Evolutionary conservation across 1,140 invertebrate species (phyloP).

Genomic region (Melitaea cinxia): DNA sequence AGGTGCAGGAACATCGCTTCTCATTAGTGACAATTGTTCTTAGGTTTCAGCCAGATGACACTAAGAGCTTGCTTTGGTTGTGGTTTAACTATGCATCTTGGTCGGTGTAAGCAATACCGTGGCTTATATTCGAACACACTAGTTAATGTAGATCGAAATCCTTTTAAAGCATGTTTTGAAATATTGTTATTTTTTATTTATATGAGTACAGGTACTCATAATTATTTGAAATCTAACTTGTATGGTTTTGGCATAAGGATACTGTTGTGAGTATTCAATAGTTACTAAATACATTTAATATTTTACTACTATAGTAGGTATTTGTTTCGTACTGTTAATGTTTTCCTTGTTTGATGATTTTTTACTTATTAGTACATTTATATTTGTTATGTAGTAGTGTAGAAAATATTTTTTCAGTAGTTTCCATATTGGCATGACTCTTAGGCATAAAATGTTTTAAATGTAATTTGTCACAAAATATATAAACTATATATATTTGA

Average conservation of each 20-base stretch:
- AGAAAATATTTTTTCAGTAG: conserved; percentile 1
- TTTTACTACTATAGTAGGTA: neutral
- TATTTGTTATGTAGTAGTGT: neutral
- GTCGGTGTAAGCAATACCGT: conserved; percentile 24
- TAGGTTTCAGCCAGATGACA: conserved; percentile 44
- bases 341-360: neutral
- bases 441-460: neutral
- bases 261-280: neutral
- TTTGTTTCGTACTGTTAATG: neutral
- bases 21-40: conserved; percentile 27
- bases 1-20: conserved; percentile 47
- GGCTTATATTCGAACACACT: conserved; percentile 7
- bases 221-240: conserved; percentile 6
- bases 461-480: neutral
- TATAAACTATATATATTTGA: neutral
- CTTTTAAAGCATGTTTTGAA: conserved; percentile 10
- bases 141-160: conserved; percentile 3
- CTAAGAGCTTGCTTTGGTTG: conserved; percentile 69
- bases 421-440: neutral
- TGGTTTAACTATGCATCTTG: conserved; percentile 37
- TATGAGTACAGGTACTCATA: neutral
- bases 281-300: neutral
- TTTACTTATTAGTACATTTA: neutral
- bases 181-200: neutral
- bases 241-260: neutral